These are phyloP conservation scores for Pardosa pseudoannulata DNA, from an alignment of 2,888 invertebrate species.

Conservation along the genomic window DNA sequence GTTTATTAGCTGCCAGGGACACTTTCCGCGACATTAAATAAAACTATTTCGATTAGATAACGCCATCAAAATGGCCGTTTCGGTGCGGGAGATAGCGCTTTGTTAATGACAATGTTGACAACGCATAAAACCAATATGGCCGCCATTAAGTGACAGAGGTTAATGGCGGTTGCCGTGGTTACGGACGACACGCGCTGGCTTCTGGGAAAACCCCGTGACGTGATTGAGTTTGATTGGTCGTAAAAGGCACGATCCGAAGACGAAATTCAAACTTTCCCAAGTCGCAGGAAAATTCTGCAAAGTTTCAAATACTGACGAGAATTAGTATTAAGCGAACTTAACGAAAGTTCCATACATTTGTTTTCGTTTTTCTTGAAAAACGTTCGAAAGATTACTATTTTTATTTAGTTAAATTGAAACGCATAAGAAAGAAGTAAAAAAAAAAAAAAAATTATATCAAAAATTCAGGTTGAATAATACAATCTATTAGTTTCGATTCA, in stretches of 20 bases:
- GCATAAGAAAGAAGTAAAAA: no score
- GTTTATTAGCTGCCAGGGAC: slow-evolving; percentile 47
- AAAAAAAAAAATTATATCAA: no score
- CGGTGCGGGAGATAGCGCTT: slow-evolving; percentile 51
- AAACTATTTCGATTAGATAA: slow-evolving; percentile 59
- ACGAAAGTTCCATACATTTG: no score
- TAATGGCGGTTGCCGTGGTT: slow-evolving; percentile 64
- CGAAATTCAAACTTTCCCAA: no score
- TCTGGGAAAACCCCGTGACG: slow-evolving; percentile 7
- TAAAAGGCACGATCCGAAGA: slow-evolving; percentile 27
- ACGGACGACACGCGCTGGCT: slow-evolving; percentile 34
- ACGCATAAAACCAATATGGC: slow-evolving; percentile 70
- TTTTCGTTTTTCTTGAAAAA: no score
- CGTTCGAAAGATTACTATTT: no score
- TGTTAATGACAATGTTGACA: slow-evolving; percentile 72
- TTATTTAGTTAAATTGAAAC: no score
- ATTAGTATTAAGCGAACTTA: no score
- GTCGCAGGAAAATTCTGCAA: no score
- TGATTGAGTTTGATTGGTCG: slow-evolving; percentile 45
- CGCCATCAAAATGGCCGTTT: slow-evolving; percentile 41
- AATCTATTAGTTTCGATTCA: no score
- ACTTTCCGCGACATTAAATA: slow-evolving; percentile 56
- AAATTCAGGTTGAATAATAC: no score
- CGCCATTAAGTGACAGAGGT: slow-evolving; percentile 66
- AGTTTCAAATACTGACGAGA: no score